These are phyloP conservation scores for Scaptomyza polygonia DNA, from an alignment of 2,888 invertebrate genomes.

Conservation along the genomic window DNA sequence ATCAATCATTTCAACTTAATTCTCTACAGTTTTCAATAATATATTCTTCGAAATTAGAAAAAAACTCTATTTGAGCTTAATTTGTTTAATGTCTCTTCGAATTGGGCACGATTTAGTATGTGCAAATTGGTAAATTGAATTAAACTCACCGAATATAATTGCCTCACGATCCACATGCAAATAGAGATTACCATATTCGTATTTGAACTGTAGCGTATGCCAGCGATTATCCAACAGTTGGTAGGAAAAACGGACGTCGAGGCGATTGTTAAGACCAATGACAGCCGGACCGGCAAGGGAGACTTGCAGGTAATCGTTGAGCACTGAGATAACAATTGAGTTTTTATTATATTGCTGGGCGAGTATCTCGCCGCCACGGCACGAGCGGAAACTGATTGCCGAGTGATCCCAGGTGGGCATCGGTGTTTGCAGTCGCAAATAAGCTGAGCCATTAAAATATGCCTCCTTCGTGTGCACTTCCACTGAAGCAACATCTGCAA, in stretches of 20 bases:
- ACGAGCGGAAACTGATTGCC: conserved; percentile 92
- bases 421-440: conserved; percentile 89
- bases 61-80: not conserved
- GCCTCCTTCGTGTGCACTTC: conserved; percentile 87
- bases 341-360: conserved; percentile 88
- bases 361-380: conserved; percentile 90
- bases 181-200: conserved; percentile 84
- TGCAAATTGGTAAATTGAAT: conserved; percentile 15
- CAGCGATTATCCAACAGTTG: conserved; percentile 92
- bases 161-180: conserved; percentile 83
- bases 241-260: conserved; percentile 88
- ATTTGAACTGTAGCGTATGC: conserved; percentile 86
- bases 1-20: not conserved
- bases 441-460: conserved; percentile 93
- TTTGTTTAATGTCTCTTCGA: not conserved
- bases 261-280: conserved; percentile 85
- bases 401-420: conserved; percentile 92
- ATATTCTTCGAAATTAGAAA: no score
- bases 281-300: conserved; percentile 85
- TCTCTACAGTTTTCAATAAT: no score
- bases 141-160: conserved; percentile 83
- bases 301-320: conserved; percentile 87
- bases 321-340: conserved; percentile 87
- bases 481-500: conserved; percentile 75
- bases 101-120: conserved; percentile 13